phyloP scores from a whole-genome alignment of 1,140 invertebrate genomes.

The Lanistes nyassanus region DNA sequence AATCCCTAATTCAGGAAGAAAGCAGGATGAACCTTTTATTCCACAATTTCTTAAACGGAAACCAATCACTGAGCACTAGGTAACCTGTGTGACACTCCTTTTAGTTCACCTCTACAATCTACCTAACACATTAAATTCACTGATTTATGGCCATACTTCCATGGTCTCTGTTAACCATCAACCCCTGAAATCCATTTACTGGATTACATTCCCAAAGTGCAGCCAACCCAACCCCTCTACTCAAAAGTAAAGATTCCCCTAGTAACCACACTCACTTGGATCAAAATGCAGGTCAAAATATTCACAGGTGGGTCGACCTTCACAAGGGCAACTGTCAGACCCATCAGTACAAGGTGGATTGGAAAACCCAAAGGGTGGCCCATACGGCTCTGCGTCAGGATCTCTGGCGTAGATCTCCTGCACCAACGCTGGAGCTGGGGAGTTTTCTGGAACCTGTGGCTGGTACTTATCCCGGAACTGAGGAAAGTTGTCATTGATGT shows the following conservation, averaged over 20 bases:
- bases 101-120: too few species aligned
- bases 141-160: not conserved
- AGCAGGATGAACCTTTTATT: too few species aligned
- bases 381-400: slow-evolving; percentile 54
- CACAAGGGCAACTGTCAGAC: slow-evolving; percentile 12
- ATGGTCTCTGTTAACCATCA: not conserved
- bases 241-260: not conserved
- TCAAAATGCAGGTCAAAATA: slow-evolving; percentile 52
- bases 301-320: slow-evolving; percentile 22
- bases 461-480: slow-evolving; percentile 91
- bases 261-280: slow-evolving; percentile 36
- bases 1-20: too few species aligned
- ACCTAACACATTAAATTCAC: too few species aligned
- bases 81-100: too few species aligned
- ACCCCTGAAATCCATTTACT: not conserved
- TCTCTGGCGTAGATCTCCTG: slow-evolving; percentile 94
- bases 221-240: not conserved
- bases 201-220: too few species aligned
- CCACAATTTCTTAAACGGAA: too few species aligned
- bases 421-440: slow-evolving; percentile 78
- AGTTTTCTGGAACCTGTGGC: slow-evolving; percentile 87
- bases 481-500: slow-evolving; percentile 94
- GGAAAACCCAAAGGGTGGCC: slow-evolving; percentile 50
- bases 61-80: too few species aligned
- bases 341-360: slow-evolving; percentile 40